A percentile compares a stretch with the other conserved stretches of the same genome.
These are phyloP conservation scores for Casuarius casuarius DNA, from an alignment of 2,113 vertebrate genomes.

Conservation along the genomic window DNA sequence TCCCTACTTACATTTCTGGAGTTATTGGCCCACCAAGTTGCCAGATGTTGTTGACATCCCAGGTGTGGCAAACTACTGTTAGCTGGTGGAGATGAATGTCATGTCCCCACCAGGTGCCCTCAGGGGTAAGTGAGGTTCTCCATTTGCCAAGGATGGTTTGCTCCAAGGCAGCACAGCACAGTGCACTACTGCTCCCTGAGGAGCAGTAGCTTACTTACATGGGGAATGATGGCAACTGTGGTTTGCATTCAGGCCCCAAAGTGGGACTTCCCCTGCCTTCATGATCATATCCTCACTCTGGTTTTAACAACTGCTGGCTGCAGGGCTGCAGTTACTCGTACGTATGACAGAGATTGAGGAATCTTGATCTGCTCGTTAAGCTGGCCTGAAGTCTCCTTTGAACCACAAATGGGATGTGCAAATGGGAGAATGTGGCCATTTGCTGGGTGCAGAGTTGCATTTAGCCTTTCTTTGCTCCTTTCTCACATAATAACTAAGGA, in stretches of 20 bases:
- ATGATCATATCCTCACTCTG: rapidly evolving
- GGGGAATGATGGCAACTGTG: neutral
- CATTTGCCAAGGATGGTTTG: rapidly evolving
- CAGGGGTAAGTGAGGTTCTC: neutral
- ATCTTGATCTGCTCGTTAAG: neutral
- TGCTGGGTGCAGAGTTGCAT: neutral
- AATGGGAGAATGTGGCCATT: neutral
- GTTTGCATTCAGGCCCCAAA: neutral
- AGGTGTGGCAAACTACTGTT: neutral
- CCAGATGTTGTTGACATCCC: neutral
- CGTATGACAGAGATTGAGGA: rapidly evolving
- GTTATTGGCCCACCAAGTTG: neutral
- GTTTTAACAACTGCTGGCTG: neutral
- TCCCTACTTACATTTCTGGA: neutral
- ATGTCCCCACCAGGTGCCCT: rapidly evolving
- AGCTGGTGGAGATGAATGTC: rapidly evolving
- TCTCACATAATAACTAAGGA: neutral
- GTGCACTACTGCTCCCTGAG: neutral
- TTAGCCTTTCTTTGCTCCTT: neutral
- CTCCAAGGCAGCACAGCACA: rapidly evolving
- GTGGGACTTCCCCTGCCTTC: neutral
- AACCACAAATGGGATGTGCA: neutral
- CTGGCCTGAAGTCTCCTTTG: neutral
- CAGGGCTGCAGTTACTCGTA: neutral
- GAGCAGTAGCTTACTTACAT: neutral